phyloP scores from a whole-genome alignment of 2,797 vertebrate genomes.

The Peromyscus eremicus region DNA sequence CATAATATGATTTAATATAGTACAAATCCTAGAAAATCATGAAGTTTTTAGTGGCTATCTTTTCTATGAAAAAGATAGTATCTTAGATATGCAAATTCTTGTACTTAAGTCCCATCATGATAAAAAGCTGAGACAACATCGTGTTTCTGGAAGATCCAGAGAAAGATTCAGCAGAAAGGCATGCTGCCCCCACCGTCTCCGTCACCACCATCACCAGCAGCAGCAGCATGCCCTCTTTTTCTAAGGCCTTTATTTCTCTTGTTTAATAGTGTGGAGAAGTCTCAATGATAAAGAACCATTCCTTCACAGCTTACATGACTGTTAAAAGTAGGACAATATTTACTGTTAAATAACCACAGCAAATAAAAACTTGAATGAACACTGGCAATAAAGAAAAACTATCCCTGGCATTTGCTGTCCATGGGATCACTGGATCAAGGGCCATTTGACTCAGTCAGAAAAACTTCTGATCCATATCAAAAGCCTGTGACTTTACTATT shows the following conservation, averaged over 20 bases:
- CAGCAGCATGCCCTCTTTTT: not conserved
- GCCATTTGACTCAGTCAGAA: constrained; percentile 42
- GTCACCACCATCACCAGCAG: too few species aligned
- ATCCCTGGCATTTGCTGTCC: constrained; percentile 1
- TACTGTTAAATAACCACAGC: constrained; percentile 45
- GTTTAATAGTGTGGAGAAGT: constrained; percentile 15
- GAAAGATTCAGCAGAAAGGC: not conserved
- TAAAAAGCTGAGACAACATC: not conserved
- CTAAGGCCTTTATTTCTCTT: constrained; percentile 29
- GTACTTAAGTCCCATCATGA: not conserved
- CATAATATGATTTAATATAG: not conserved
- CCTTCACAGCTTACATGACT: not conserved
- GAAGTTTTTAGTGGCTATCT: not conserved
- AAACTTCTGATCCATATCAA: constrained; percentile 43
- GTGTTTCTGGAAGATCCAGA: not conserved
- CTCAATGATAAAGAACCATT: not conserved
- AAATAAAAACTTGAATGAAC: constrained; percentile 65
- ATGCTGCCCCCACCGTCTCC: not conserved
- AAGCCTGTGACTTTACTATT: constrained; percentile 17
- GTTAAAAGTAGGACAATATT: constrained; percentile 2
- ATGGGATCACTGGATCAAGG: not conserved
- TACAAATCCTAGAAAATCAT: constrained; percentile 50
- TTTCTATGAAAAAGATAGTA: constrained; percentile 40
- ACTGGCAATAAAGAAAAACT: constrained; percentile 38
- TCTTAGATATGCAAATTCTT: not conserved